phyloP scores from a whole-genome alignment of 2,113 vertebrate species.

The Chrysochloris asiatica region DNA sequence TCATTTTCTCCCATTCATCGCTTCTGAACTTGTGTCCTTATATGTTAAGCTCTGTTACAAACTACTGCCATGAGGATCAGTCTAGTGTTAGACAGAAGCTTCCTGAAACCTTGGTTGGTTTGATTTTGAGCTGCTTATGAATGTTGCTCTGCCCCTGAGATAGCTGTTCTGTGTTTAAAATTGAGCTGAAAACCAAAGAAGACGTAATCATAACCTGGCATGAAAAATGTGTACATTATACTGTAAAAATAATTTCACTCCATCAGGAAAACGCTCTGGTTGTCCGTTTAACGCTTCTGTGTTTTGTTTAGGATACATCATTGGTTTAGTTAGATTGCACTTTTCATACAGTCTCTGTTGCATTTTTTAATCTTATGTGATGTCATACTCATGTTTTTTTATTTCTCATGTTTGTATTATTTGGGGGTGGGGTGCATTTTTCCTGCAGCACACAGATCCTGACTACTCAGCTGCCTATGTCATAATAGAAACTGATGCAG shows the following conservation, averaged over 20 bases:
- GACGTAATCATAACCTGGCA: neutral
- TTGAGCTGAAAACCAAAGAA: neutral
- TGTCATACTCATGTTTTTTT: neutral
- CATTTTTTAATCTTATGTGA: neutral
- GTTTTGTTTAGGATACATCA: neutral
- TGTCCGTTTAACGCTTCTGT: neutral
- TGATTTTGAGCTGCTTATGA: neutral
- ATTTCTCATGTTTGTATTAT: neutral
- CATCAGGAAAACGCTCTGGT: neutral
- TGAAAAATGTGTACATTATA: neutral
- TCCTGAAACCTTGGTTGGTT: neutral
- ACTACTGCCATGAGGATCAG: neutral
- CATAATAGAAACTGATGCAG: constrained; percentile 84
- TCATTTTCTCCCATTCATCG: neutral
- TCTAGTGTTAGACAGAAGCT: neutral
- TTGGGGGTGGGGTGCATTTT: neutral
- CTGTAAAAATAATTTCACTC: neutral
- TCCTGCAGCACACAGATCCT: constrained; percentile 88
- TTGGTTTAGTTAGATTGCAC: neutral
- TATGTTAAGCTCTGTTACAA: neutral
- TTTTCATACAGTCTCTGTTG: neutral
- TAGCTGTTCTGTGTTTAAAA: constrained; percentile 3
- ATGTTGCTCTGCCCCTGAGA: neutral
- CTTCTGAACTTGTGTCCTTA: neutral
- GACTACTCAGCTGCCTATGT: constrained; percentile 92